These are phyloP conservation scores for Drosophila subsilvestris DNA, from an alignment of 2,888 invertebrate species.

Conservation along the genomic window DNA sequence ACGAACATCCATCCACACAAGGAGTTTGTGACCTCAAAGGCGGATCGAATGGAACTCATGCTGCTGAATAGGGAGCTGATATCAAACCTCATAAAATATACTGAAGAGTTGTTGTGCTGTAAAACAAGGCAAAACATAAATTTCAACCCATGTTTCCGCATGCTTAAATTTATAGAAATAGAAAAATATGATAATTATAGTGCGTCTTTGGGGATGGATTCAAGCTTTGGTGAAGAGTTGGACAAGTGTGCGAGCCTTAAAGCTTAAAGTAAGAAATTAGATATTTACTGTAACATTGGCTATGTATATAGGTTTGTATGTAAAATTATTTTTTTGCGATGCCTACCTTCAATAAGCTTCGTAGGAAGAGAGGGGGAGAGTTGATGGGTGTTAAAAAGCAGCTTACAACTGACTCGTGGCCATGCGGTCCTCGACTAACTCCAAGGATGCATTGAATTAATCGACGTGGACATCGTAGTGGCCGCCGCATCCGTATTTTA, in stretches of 20 bases:
- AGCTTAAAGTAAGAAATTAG: no score
- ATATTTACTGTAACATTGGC: no score
- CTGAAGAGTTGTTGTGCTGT: conserved; percentile 11
- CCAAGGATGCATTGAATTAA: neutral
- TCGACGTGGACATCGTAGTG: conserved; percentile 43
- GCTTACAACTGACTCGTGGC: conserved; percentile 34
- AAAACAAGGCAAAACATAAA: no score
- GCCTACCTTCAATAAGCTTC: no score
- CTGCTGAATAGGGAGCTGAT: conserved; percentile 26
- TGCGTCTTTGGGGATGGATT: no score
- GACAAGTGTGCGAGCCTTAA: no score
- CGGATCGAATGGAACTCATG: conserved; percentile 27
- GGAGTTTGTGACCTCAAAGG: neutral
- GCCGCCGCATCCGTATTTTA: conserved; percentile 54
- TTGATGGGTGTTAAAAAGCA: neutral
- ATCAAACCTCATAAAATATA: conserved; percentile 31
- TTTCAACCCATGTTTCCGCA: no score
- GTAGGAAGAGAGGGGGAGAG: neutral
- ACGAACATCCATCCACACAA: neutral
- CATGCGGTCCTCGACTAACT: neutral
- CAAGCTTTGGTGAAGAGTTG: no score
- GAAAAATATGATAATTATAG: no score
- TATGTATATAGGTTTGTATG: no score
- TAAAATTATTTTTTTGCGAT: no score
- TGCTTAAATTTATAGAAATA: no score